phyloP scores from a whole-genome alignment of 2,113 vertebrate genomes.

The Cyanoliseus patagonus region DNA sequence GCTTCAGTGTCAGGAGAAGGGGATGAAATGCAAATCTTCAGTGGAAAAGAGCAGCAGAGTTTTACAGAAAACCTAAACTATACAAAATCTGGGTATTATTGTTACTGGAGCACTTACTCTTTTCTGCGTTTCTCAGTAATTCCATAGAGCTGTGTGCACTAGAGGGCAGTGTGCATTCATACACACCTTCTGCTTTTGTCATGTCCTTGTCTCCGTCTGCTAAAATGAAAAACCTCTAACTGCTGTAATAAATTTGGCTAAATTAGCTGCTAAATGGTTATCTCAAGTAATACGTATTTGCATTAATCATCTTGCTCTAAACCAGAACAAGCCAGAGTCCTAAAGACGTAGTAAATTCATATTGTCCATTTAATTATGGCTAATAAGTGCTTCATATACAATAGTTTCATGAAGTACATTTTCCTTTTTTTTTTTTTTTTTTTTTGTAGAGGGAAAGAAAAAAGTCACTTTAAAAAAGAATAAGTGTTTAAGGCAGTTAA shows the following conservation, averaged over 20 bases:
- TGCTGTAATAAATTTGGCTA: constrained; percentile 97
- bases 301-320: constrained; percentile 98
- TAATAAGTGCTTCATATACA: constrained; percentile 93
- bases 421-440: constrained; percentile 31
- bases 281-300: constrained; percentile 99
- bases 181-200: constrained; percentile 69
- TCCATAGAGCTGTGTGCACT: constrained; percentile 57
- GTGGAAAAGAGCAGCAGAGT: constrained; percentile 29
- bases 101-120: background rate
- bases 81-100: background rate
- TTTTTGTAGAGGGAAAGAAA: constrained; percentile 40
- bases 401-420: constrained; percentile 84
- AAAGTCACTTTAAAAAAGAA: constrained; percentile 77
- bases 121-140: background rate
- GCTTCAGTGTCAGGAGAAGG: constrained; percentile 40
- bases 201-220: constrained; percentile 88
- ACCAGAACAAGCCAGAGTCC: constrained; percentile 91
- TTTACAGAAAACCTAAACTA: constrained; percentile 9
- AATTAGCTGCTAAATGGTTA: constrained; percentile 99
- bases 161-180: constrained; percentile 87
- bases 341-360: constrained; percentile 91
- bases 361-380: constrained; percentile 95
- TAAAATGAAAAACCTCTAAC: constrained; percentile 87
- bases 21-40: constrained; percentile 34
- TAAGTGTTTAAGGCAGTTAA: constrained; percentile 35